These are phyloP conservation scores for Andrena cerasifolii DNA, from an alignment of 1,140 invertebrate genomes.

Conservation along the genomic window DNA sequence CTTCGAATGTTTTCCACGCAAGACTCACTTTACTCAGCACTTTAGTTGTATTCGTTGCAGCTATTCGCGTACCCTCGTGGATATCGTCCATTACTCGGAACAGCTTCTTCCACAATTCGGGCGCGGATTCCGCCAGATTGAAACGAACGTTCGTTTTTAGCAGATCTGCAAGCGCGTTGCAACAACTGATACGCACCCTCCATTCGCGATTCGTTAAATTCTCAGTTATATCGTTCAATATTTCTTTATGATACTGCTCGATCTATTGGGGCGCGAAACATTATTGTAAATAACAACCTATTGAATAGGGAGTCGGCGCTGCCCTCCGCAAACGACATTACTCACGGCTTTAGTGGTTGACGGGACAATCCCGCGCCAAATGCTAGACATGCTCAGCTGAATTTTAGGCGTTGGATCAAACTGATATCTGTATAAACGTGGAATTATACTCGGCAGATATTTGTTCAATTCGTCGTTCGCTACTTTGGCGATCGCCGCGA, in stretches of 20 bases:
- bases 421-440: slow-evolving; percentile 93
- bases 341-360: slow-evolving; percentile 92
- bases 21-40: slow-evolving; percentile 89
- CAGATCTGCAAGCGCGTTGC: slow-evolving; percentile 92
- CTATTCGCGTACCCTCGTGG: slow-evolving; percentile 92
- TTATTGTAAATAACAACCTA: slow-evolving; percentile 60
- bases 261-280: slow-evolving; percentile 82
- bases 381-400: slow-evolving; percentile 94
- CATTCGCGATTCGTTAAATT: slow-evolving; percentile 94
- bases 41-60: slow-evolving; percentile 90
- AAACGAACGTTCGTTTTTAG: slow-evolving; percentile 83
- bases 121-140: slow-evolving; percentile 71
- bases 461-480: slow-evolving; percentile 91
- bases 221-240: slow-evolving; percentile 89
- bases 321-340: slow-evolving; percentile 48
- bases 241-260: slow-evolving; percentile 94
- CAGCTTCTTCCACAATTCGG: slow-evolving; percentile 90
- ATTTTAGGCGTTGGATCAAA: slow-evolving; percentile 96
- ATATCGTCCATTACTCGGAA: slow-evolving; percentile 97
- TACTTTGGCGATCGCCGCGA: slow-evolving; percentile 91
- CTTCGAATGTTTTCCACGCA: not conserved
- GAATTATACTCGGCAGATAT: slow-evolving; percentile 92
- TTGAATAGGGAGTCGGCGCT: not conserved
- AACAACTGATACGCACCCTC: slow-evolving; percentile 95
- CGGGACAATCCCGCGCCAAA: slow-evolving; percentile 94